These are phyloP conservation scores for Butastur rufipennis DNA, from an alignment of 2,113 vertebrate genomes.

Conservation along the genomic window DNA sequence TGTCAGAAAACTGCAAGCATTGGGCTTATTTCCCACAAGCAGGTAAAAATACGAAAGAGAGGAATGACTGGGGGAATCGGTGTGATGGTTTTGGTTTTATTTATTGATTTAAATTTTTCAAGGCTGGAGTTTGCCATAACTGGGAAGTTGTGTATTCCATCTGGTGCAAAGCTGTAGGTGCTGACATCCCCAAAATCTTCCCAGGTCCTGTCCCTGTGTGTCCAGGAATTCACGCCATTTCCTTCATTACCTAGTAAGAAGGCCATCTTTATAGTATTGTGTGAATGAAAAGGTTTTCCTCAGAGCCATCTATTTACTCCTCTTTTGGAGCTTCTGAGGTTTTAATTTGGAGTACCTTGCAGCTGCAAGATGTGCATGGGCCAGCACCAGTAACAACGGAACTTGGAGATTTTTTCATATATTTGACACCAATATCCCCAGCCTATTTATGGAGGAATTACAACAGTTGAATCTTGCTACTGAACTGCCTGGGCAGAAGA, in stretches of 20 bases:
- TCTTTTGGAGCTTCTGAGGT: neutral
- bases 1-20: neutral
- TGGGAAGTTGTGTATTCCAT: neutral
- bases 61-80: neutral
- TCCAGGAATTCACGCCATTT: neutral
- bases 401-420: neutral
- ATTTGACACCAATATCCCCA: neutral
- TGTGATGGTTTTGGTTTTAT: neutral
- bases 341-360: neutral
- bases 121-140: neutral
- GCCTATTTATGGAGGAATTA: neutral
- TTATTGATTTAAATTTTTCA: neutral
- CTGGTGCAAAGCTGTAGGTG: neutral
- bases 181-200: neutral
- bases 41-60: neutral
- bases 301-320: neutral
- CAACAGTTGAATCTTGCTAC: neutral
- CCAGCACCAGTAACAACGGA: neutral
- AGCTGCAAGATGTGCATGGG: neutral
- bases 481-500: neutral
- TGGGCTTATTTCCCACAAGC: neutral
- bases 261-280: neutral
- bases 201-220: accelerated
- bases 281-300: neutral
- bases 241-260: neutral